phyloP scores from a whole-genome alignment of 2,888 invertebrate genomes.

The Psylliodes chrysocephalus region DNA sequence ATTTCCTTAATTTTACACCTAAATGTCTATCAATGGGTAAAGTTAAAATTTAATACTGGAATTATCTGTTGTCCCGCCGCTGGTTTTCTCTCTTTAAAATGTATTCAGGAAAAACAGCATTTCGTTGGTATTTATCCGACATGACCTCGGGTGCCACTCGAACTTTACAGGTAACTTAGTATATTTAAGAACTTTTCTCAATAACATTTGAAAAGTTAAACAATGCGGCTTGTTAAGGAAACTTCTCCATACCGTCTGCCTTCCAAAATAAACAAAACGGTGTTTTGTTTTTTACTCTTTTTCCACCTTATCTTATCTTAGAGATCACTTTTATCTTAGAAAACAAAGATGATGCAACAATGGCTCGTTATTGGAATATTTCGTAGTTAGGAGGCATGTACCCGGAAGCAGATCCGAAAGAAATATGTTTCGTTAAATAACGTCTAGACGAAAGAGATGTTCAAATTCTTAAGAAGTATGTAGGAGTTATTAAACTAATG shows the following conservation, averaged over 20 bases:
- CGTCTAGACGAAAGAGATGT: not conserved
- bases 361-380: conserved; percentile 11
- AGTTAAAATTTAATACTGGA: no score
- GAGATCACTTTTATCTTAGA: not conserved
- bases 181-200: conserved; percentile 35
- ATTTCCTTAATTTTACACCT: no score
- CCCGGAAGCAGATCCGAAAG: not conserved
- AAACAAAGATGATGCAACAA: not conserved
- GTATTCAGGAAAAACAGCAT: conserved; percentile 34
- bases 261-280: conserved; percentile 23
- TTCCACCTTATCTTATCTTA: not conserved
- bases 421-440: not conserved
- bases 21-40: no score
- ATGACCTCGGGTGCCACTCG: conserved; percentile 34
- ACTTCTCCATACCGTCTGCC: conserved; percentile 31
- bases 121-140: conserved; percentile 39
- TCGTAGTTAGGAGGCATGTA: conserved; percentile 5
- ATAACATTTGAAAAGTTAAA: conserved; percentile 38
- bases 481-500: no score
- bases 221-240: conserved; percentile 40
- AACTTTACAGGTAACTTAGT: conserved; percentile 40
- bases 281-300: conserved; percentile 14
- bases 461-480: no score
- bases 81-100: conserved; percentile 8
- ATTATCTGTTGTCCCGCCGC: no score